Conservation (phyloP, 1,140 invertebrate species). For the Drosophila funebris region DNA sequence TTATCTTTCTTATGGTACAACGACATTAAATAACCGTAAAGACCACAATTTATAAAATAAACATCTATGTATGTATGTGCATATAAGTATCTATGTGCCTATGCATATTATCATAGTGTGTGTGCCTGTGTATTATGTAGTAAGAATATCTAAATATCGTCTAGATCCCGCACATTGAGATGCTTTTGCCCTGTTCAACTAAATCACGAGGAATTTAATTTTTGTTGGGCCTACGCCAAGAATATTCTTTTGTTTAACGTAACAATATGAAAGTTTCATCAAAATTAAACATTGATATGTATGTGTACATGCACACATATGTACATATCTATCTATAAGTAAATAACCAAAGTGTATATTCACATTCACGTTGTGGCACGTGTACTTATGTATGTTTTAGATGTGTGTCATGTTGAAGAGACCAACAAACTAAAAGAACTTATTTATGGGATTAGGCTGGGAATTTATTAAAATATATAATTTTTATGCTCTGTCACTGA, state of each 20-base stretch:
- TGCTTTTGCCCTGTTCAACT: slow-evolving; percentile 40
- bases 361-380: slow-evolving; percentile 25
- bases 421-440: neutral
- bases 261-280: slow-evolving; percentile 53
- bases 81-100: neutral
- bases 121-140: slow-evolving; percentile 21
- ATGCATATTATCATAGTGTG: neutral
- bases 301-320: slow-evolving; percentile 16
- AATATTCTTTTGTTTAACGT: slow-evolving; percentile 53
- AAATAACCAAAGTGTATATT: slow-evolving; percentile 1
- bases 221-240: slow-evolving; percentile 49
- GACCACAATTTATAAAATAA: slow-evolving; percentile 6
- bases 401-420: slow-evolving; percentile 2
- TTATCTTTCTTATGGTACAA: neutral
- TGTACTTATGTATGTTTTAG: slow-evolving; percentile 14
- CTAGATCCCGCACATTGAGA: slow-evolving; percentile 28
- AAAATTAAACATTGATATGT: slow-evolving; percentile 42
- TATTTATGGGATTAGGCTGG: slow-evolving; percentile 39
- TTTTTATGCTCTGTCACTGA: slow-evolving; percentile 24
- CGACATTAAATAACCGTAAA: slow-evolving; percentile 29
- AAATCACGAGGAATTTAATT: slow-evolving; percentile 50
- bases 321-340: slow-evolving; percentile 9
- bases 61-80: slow-evolving; percentile 7
- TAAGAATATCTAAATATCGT: slow-evolving; percentile 36
- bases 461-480: slow-evolving; percentile 38